phyloP scores from a whole-genome alignment of 2,888 invertebrate species.

The Mythimna impura region DNA sequence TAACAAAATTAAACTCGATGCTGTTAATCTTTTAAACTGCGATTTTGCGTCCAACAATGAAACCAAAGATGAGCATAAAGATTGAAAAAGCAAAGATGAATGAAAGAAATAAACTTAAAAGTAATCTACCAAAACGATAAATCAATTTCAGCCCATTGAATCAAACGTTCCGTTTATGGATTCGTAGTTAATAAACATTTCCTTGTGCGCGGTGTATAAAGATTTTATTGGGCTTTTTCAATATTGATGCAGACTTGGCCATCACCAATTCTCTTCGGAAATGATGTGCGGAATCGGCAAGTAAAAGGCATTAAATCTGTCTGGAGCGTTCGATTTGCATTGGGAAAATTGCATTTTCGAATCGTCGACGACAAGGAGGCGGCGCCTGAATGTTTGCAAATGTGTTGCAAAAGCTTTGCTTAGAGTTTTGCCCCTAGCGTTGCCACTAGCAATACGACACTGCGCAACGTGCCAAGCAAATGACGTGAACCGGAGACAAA shows the following conservation, averaged over 20 bases:
- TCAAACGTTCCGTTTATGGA: constrained; percentile 39
- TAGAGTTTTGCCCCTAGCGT: constrained; percentile 68
- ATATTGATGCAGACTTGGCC: constrained; percentile 67
- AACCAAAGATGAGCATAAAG: constrained; percentile 20
- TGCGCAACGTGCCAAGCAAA: constrained; percentile 42
- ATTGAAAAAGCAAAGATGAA: constrained; percentile 28
- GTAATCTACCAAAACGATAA: constrained; percentile 45
- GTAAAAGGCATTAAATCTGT: constrained; percentile 89
- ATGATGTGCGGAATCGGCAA: constrained; percentile 85
- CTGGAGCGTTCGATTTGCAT: constrained; percentile 88
- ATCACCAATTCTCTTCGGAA: constrained; percentile 79
- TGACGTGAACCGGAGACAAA: constrained; percentile 45
- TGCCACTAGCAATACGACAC: constrained; percentile 49
- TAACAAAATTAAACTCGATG: constrained; percentile 14
- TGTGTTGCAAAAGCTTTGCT: constrained; percentile 78
- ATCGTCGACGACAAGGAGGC: constrained; percentile 81
- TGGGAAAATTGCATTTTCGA: constrained; percentile 88
- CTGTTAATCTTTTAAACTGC: constrained; percentile 31
- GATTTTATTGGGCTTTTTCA: constrained; percentile 34
- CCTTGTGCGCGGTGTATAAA: constrained; percentile 26
- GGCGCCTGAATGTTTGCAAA: constrained; percentile 81
- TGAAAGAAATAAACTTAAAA: constrained; percentile 47
- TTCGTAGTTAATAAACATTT: constrained; percentile 45
- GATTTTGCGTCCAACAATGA: constrained; percentile 3
- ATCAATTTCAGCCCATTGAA: constrained; percentile 58